Base-by-base conservation (phyloP, 2,113 vertebrate genomes). In the Ciconia maguari region DNA sequence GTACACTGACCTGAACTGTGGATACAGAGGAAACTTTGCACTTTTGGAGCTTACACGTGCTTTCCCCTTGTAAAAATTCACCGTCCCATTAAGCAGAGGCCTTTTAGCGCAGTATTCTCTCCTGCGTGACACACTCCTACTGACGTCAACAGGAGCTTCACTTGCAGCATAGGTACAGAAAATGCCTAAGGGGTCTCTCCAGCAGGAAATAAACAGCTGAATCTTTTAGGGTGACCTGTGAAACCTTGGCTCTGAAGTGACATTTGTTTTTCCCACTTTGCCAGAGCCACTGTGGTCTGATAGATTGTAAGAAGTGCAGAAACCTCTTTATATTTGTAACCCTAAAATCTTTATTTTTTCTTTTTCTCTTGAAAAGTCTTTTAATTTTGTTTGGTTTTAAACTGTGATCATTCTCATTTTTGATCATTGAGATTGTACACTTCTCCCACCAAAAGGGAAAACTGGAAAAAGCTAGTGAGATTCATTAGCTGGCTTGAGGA, bases 71-170 rank as follows among this genome's bases (percentile, higher is more conserved):
- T 27, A 46, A 68, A 87, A 83, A 42, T 19, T 75, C 38, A 36
- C 16, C 0, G 0, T 69, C 13, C 27, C 30, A 10, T 55, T 74
- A 80, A 66, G 32, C 77, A 52, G 13, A 61, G 10, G 29, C 3
- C 6, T 55, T 36, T 62, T 7, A 54, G 14, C 71, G 30, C 42
- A 42, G 10, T 42, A 42, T 92, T 64, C 10, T 74, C 9, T 84
- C 18, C 70, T 46, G 4, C 0, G 0, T 76, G 57, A 26, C 54
- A 70, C 41, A 17, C 3, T 77, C 42, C 34, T 58, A 5, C 27
- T 64, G 61, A 72, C 2, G 3, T 18, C 49, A 65, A 16, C 20
- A 64, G 58, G 22, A 72, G 24, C n/a, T 85, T 84, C 92, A 34
- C 41, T 84, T 32, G 14, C 12, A 46, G 18, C 44, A 41, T 36